Conservation (phyloP, 2,113 vertebrate species). For the Thamnophis sirtalis region DNA sequence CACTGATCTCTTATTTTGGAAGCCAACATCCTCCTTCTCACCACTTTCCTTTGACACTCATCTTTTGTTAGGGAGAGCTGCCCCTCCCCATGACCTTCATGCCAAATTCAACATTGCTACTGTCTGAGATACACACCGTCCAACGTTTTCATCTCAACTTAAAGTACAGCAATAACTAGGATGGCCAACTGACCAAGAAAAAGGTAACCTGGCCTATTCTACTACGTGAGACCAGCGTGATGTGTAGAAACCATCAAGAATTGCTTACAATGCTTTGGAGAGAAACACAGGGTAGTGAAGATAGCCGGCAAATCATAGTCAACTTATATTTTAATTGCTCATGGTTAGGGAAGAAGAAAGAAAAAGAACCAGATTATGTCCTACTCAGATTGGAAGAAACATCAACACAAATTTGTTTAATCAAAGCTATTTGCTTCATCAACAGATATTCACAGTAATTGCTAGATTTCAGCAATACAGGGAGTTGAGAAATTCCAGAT, state of each 20-base stretch:
- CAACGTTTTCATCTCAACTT: not conserved
- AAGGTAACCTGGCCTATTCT: not conserved
- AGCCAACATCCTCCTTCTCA: not conserved
- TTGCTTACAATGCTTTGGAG: not conserved
- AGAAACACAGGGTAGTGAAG: not conserved
- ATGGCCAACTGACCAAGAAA: not conserved
- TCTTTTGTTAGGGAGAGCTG: not conserved
- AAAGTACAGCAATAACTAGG: conserved; percentile 33
- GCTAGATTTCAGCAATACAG: not conserved
- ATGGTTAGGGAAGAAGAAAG: not conserved
- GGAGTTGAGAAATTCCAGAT: rapidly evolving
- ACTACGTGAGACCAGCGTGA: not conserved
- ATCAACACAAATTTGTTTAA: conserved; percentile 41
- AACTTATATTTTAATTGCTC: not conserved
- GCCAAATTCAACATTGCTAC: not conserved
- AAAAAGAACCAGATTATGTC: conserved; percentile 30
- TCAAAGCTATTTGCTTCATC: conserved; percentile 41
- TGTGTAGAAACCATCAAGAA: not conserved
- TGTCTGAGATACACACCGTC: not conserved
- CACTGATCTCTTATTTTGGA: not conserved
- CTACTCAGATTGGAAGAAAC: conserved; percentile 37
- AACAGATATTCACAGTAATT: conserved; percentile 28
- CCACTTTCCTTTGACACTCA: not conserved
- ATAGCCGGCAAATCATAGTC: not conserved
- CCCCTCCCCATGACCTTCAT: too few relatives aligned